A percentile compares a stretch with the other conserved stretches of the same genome.
phyloP scores from a whole-genome alignment of 92 coral and sea anemone genomes.

The Actinostola sp. region DNA sequence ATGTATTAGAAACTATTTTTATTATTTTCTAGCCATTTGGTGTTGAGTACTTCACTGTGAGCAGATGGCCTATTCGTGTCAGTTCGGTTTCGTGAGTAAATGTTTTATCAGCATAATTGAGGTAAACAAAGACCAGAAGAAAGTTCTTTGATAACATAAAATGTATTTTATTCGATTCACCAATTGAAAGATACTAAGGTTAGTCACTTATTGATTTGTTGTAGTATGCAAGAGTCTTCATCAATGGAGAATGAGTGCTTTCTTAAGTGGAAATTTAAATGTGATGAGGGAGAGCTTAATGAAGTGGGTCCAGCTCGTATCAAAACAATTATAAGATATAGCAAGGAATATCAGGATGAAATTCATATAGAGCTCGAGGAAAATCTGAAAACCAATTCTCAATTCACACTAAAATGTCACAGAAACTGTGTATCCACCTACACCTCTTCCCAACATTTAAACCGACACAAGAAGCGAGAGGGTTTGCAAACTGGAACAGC shows the following conservation, averaged over 20 bases:
- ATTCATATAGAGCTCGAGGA: constrained; percentile 37
- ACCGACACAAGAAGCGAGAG: constrained; percentile 49
- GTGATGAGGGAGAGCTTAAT: not conserved
- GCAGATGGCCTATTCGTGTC: no score
- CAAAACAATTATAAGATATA: constrained; percentile 43
- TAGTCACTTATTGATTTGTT: no score
- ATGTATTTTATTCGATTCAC: no score
- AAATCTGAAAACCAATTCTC: constrained; percentile 12
- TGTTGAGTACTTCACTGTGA: no score
- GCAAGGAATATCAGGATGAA: constrained; percentile 55
- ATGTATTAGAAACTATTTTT: no score
- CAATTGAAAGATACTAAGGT: not conserved
- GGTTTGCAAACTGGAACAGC: constrained; percentile 20
- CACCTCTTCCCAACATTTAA: constrained; percentile 51
- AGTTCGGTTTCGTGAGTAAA: no score
- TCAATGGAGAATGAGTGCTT: not conserved
- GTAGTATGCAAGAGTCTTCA: no score
- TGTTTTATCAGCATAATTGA: no score
- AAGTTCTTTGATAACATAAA: no score
- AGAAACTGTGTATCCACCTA: constrained; percentile 65
- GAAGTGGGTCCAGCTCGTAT: constrained; percentile 29
- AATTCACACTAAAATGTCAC: constrained; percentile 38
- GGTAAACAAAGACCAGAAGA: no score
- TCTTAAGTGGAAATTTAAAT: constrained; percentile 12
- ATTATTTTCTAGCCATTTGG: no score